Conservation (phyloP, 1,140 invertebrate species). For the Trichonephila clavipes region DNA sequence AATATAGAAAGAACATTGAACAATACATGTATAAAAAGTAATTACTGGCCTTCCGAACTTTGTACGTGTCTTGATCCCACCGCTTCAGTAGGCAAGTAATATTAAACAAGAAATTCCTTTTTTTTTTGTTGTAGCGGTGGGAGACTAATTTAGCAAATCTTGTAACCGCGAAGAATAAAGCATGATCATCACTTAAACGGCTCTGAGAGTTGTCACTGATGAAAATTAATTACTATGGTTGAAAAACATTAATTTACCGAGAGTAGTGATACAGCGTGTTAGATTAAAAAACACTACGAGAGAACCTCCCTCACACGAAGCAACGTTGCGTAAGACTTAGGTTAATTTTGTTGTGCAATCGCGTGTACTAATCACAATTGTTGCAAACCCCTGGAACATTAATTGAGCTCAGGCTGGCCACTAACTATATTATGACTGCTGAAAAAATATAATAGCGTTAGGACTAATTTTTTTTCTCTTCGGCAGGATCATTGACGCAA, state of each 20-base stretch:
- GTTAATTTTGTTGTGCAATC: constrained; percentile 55
- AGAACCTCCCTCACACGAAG: background rate
- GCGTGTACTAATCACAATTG: constrained; percentile 55
- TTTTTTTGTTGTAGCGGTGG: background rate
- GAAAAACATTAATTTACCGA: constrained; percentile 51
- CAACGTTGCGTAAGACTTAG: constrained; percentile 19
- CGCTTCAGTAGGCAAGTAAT: background rate
- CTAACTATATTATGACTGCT: constrained; percentile 62
- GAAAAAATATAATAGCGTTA: constrained; percentile 62
- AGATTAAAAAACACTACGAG: constrained; percentile 17
- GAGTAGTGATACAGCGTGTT: constrained; percentile 2
- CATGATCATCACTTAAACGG: constrained; percentile 31
- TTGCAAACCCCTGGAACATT: constrained; percentile 21
- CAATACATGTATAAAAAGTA: background rate
- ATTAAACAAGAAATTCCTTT: background rate
- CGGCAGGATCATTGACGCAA: constrained; percentile 50
- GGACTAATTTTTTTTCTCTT: background rate
- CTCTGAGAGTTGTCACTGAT: constrained; percentile 60
- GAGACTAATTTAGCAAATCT: constrained; percentile 35
- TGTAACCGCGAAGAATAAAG: constrained; percentile 38
- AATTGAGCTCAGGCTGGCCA: constrained; percentile 44
- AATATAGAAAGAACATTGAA: background rate
- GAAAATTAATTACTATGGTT: constrained; percentile 42
- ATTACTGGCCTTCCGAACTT: background rate
- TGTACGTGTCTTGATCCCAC: background rate